Base-by-base conservation (phyloP, 2,888 invertebrate genomes). In the Fabriciana adippe region DNA sequence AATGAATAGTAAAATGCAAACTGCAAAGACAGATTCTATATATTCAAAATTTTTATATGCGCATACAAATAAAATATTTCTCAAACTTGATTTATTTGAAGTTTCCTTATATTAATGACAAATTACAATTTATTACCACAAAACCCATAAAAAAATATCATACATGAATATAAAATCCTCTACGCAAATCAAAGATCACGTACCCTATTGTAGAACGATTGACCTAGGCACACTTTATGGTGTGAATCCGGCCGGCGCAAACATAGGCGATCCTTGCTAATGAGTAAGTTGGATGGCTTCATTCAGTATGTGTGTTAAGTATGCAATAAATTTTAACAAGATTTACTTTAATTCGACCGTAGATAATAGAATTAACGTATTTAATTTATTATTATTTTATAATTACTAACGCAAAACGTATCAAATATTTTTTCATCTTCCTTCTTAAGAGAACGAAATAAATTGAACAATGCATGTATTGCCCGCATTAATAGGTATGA, bases 221-320 rank as follows among this genome's bases (percentile, higher is more conserved):
- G 67, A 67, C 62, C 62, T 67, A 67, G 61, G 62, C 62, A 67
- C 26, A 67, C 45, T 62, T 62, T 21, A 67, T 45, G 67, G 67
- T 60, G 66, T 55, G 66, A 69, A 57, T 62, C 53, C 61, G 68
- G 64, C 50, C 53, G 47, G 35, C 57, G 62, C 66, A 62, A 66
- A 66, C 61, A 66, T 55, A 54, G 61, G 35, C 56, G 57, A 57
- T 57, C 65, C 68, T 61, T 66, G 62, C 62, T 69, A 66, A 69
- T 66, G 66, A 66, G 68, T 48, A 47, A 48, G 61, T 47, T 47
- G 56, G 62, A 54, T 53, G 57, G 56, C 61, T 53, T 66, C 61
- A 66, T 62, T 45, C 54, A 48, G 45, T 47, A 48, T 55, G 54
- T 45, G 21, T 48, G 48, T 59, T 59, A 59, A 59, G 16, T 59